Percentiles rank a stretch among this genome's conserved stretches.
These are phyloP conservation scores for Percopsis transmontana DNA, from an alignment of 2,113 vertebrate species.

Conservation along the genomic window DNA sequence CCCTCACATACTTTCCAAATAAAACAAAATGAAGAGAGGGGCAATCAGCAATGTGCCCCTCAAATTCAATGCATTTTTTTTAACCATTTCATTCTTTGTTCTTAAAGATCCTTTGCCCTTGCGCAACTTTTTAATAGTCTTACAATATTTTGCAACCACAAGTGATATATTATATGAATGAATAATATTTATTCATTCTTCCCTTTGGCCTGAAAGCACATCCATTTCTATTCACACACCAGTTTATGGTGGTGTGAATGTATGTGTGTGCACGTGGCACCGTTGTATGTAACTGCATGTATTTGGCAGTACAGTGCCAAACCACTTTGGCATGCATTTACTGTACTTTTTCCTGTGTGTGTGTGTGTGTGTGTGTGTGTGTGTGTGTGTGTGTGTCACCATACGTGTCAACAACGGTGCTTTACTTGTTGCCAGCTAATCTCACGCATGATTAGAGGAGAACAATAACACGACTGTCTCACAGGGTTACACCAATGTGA, in stretches of 20 bases:
- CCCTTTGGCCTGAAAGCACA: constrained; percentile 53
- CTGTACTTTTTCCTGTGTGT: background rate
- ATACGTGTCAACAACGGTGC: constrained; percentile 53
- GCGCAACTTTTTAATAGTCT: too few species aligned
- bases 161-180: constrained; percentile 34
- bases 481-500: constrained; percentile 53
- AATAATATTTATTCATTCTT: constrained; percentile 35
- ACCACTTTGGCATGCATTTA: too few species aligned
- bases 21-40: too few species aligned
- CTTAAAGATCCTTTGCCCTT: too few species aligned
- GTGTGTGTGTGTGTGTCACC: constrained; percentile 5
- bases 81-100: too few species aligned
- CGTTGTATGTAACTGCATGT: background rate
- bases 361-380: constrained; percentile 13
- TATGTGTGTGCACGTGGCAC: background rate
- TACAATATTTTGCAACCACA: constrained; percentile 35
- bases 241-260: constrained; percentile 15
- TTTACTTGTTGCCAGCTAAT: constrained; percentile 63
- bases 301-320: background rate
- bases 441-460: constrained; percentile 71
- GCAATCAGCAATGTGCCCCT: too few species aligned
- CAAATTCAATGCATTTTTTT: too few species aligned
- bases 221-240: constrained; percentile 44
- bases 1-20: too few species aligned
- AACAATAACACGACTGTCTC: constrained; percentile 69